phyloP scores from a whole-genome alignment of 2,113 vertebrate genomes.

The Amazona vittata region DNA sequence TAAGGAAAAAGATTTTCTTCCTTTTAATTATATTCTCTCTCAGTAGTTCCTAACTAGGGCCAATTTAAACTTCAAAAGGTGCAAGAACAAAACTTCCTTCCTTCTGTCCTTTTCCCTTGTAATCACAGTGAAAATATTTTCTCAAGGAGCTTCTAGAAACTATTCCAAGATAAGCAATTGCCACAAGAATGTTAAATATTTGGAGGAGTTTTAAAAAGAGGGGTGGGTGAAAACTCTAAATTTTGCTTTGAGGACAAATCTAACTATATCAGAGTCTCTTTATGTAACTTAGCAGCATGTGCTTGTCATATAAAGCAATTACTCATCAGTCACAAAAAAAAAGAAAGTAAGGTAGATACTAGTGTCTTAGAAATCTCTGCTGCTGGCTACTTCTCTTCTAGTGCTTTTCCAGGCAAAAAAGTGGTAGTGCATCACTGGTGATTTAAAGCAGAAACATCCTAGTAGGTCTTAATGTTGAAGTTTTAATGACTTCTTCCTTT shows the following conservation, averaged over 20 bases:
- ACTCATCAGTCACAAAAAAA: not conserved
- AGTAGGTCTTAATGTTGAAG: not conserved
- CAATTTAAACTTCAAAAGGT: not conserved
- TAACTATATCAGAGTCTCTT: not conserved
- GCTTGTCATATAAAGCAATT: not conserved
- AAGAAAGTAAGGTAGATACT: not conserved
- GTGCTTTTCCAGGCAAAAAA: not conserved
- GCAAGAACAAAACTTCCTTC: not conserved
- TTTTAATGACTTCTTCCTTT: not conserved
- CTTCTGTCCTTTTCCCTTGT: not conserved
- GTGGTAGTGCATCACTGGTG: not conserved
- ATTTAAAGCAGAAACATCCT: not conserved
- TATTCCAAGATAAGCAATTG: not conserved
- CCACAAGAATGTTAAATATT: not conserved
- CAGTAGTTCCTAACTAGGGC: not conserved
- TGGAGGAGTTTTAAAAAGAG: not conserved
- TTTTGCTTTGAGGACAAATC: not conserved
- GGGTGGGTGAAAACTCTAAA: not conserved
- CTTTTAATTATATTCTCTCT: not conserved
- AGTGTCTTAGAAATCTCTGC: not conserved
- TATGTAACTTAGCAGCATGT: not conserved
- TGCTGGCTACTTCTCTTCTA: not conserved
- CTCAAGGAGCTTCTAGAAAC: not conserved
- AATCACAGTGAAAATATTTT: not conserved
- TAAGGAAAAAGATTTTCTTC: not conserved